phyloP scores from a whole-genome alignment of 2,888 invertebrate species.

The Leucophora obtusa region DNA sequence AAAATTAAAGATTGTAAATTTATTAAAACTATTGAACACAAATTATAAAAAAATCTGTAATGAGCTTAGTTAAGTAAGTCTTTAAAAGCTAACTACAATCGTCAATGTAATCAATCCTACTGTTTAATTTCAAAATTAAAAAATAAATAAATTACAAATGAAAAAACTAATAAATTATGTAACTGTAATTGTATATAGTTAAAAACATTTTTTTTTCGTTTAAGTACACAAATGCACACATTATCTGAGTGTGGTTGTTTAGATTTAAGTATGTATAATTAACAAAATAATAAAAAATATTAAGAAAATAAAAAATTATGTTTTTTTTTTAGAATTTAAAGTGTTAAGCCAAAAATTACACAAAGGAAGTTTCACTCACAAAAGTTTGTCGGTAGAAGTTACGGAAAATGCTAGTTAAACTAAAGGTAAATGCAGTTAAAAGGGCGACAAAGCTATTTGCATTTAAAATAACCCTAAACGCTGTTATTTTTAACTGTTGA shows the following conservation, averaged over 20 bases:
- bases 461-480: no score
- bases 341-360: no score
- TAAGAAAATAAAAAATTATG: constrained; percentile 11
- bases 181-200: neutral
- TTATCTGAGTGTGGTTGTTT: constrained; percentile 16
- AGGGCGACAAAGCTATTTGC: no score
- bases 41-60: constrained; percentile 10
- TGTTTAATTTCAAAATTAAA: constrained; percentile 23
- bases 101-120: constrained; percentile 49
- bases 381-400: no score
- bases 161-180: no score
- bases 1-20: constrained; percentile 3
- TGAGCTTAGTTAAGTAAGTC: constrained; percentile 46
- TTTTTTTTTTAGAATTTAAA: neutral
- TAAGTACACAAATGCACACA: constrained; percentile 17
- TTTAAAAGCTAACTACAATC: constrained; percentile 45
- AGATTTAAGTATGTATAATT: constrained; percentile 26
- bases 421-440: no score
- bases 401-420: no score
- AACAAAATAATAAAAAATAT: constrained; percentile 6
- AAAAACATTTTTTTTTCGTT: constrained; percentile 1
- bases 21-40: neutral
- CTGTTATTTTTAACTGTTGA: no score
- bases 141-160: constrained; percentile 3
- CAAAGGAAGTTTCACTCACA: no score